A percentile compares a stretch with the other conserved stretches of the same genome.
These are phyloP conservation scores for Phycodurus eques DNA, from an alignment of 2,113 vertebrate genomes.

Conservation along the genomic window DNA sequence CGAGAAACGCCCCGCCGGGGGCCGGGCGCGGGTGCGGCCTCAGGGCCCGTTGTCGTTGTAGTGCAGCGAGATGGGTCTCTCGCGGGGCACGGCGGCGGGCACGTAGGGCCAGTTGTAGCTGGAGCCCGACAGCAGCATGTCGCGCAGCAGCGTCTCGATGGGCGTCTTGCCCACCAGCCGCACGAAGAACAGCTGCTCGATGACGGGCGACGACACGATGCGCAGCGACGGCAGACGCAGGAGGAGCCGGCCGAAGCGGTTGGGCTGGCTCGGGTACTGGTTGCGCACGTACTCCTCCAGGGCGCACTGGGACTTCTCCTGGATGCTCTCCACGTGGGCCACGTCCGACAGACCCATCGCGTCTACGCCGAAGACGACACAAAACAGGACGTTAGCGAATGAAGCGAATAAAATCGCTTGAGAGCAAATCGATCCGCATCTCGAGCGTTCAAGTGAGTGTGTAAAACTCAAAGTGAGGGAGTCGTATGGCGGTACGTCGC, in stretches of 20 bases:
- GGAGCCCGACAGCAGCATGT: conserved; percentile 85
- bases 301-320: conserved; percentile 85
- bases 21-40: conserved; percentile 6
- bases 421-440: no score
- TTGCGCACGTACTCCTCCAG: conserved; percentile 84
- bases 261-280: conserved; percentile 83
- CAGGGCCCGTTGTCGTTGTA: conserved; percentile 80
- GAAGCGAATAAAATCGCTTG: no score
- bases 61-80: conserved; percentile 75
- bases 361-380: conserved; percentile 52
- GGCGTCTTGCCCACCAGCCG: conserved; percentile 86
- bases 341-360: conserved; percentile 82
- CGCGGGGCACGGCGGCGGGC: conserved; percentile 75
- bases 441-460: no score
- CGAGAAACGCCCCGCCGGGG: no score
- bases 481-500: no score
- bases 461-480: no score
- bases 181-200: conserved; percentile 87
- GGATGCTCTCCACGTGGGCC: conserved; percentile 82
- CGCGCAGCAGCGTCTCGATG: conserved; percentile 84
- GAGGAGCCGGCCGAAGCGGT: conserved; percentile 83
- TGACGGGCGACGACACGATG: conserved; percentile 82
- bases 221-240: conserved; percentile 83
- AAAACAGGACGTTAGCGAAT: no score
- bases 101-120: conserved; percentile 86